Evolutionary conservation across 2,113 vertebrate genomes (phyloP).

Genomic region (Syngnathus scovelli): DNA sequence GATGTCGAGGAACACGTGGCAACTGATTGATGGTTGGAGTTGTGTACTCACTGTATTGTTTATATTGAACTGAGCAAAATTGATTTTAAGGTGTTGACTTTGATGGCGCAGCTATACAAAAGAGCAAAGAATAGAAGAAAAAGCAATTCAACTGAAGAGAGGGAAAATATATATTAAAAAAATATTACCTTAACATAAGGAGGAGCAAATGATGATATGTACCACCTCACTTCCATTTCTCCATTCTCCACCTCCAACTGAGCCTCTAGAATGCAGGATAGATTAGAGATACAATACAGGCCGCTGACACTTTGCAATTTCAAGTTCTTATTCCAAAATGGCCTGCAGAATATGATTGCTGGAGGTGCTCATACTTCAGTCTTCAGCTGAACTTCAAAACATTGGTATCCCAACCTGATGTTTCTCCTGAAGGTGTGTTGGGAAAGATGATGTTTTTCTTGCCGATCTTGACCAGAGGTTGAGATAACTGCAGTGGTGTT

Average conservation of each 20-base stretch:
- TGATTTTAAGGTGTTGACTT: background rate
- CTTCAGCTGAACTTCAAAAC: background rate
- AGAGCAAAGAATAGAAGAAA: background rate
- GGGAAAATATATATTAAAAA: background rate
- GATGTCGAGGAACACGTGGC: too few relatives aligned
- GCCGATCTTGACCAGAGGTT: conserved; percentile 74
- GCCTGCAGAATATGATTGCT: background rate
- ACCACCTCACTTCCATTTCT: conserved; percentile 81
- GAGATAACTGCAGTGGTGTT: conserved; percentile 16
- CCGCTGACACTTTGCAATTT: conserved; percentile 1
- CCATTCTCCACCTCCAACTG: conserved; percentile 82
- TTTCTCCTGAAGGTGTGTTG: conserved; percentile 72
- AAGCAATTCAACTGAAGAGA: background rate
- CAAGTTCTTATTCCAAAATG: background rate
- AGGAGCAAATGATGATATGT: conserved; percentile 87
- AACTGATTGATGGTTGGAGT: background rate
- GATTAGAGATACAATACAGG: conserved; percentile 8
- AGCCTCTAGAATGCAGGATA: conserved; percentile 59
- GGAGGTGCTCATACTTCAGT: background rate
- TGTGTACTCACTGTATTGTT: background rate
- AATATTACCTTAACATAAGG: conserved; percentile 85
- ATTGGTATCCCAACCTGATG: conserved; percentile 74
- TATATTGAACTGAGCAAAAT: background rate
- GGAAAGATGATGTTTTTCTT: conserved; percentile 79
- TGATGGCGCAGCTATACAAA: background rate